A percentile compares a stretch with the other conserved stretches of the same genome.
Conservation (phyloP, 1,140 invertebrate species). For the Nephila pilipes region DNA sequence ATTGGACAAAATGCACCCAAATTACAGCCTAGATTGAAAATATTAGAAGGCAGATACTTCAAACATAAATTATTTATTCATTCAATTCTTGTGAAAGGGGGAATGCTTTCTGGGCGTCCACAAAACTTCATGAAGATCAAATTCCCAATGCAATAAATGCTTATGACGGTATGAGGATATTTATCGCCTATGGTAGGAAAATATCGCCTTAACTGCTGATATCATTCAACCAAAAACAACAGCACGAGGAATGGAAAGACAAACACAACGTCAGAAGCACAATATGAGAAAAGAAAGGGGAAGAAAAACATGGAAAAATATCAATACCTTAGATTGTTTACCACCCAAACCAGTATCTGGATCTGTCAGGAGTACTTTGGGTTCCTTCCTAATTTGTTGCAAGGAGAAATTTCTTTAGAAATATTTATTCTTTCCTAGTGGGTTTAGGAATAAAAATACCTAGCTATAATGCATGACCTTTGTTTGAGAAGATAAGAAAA, state of each 20-base stretch:
- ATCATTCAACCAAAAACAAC: conserved; percentile 15
- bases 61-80: too few species aligned
- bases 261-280: background rate
- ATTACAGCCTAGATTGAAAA: background rate
- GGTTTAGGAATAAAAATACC: background rate
- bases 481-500: too few species aligned
- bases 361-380: background rate
- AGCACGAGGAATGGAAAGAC: background rate
- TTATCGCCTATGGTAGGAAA: background rate
- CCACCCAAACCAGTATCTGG: conserved; percentile 39
- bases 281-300: background rate
- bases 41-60: too few species aligned
- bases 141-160: background rate
- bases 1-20: background rate
- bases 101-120: background rate
- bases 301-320: background rate
- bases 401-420: background rate
- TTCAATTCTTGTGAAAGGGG: background rate
- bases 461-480: too few species aligned
- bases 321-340: conserved; percentile 45
- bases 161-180: background rate
- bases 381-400: background rate
- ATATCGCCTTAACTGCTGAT: conserved; percentile 20
- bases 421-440: background rate
- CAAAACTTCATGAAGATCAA: background rate